Base-by-base conservation (phyloP, 2,797 vertebrate species). In the Cossypha niveicapilla region DNA sequence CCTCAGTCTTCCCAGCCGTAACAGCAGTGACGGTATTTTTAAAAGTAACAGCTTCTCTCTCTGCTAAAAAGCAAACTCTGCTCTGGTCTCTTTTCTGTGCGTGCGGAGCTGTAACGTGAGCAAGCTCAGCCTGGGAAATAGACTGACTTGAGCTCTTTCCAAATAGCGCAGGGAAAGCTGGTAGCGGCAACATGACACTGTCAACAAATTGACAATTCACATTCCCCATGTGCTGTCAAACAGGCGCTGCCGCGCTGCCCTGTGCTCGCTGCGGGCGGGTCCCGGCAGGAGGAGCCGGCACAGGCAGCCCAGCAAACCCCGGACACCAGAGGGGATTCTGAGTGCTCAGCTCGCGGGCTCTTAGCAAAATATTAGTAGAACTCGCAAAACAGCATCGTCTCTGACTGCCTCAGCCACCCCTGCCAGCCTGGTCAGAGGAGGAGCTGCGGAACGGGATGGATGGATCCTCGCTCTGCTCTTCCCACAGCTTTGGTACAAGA, bases 191-290 rank as follows among this genome's bases (percentile, higher is more conserved):
- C 67, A 81, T 90, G 95, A 97, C 94, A 93, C 90, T 92, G 93
- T 96, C 96, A 95, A 94, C 95, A 97, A 95, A 94, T 93, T 96
- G 97, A 96, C 96, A 96, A 91, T 96, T 93, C 87, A 8, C 85
- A 47, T 95, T 95, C 89, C 88, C 95, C 78, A 13, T 80, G 74
- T 50, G 92, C 95, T 80, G 90, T 96, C 96, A 78, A 90, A 57
- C 92, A 90, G 95, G 56, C 90, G 77, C 65, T 85, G 81, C 78
- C 79, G 91, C 70, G 45, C 78, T 37, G 37, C 37, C 37, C 37
- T 37, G 37, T 6, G 37, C 37, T n/a, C 21, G 2, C 54, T 95
- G 91, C 96, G 67, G 92, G 18, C 87, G 50, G 72, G 84, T 95
- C 93, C 94, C 44, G 47, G 5, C 47, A 44, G 10, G 66, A 48